Percentiles rank a stretch among this genome's conserved stretches.
These are phyloP conservation scores for Cololabis saira DNA, from an alignment of 2,113 vertebrate species.

Conservation along the genomic window DNA sequence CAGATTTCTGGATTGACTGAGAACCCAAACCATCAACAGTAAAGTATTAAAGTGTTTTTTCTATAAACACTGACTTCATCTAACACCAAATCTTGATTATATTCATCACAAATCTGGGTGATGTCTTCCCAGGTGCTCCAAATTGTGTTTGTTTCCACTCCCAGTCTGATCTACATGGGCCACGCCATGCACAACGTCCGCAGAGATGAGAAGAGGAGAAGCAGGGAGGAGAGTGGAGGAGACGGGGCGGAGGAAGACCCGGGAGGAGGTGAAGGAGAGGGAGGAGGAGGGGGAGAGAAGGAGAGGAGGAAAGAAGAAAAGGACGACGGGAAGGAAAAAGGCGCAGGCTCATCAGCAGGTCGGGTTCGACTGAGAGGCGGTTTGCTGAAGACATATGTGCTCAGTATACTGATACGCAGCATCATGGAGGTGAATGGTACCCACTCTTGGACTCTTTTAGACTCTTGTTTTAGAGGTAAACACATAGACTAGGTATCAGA, in stretches of 20 bases:
- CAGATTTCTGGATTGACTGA: too few relatives aligned
- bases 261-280: conserved; percentile 76
- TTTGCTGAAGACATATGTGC: conserved; percentile 90
- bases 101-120: too few relatives aligned
- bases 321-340: conserved; percentile 66
- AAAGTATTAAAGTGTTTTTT: too few relatives aligned
- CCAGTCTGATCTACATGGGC: conserved; percentile 95
- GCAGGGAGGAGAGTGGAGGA: conserved; percentile 73
- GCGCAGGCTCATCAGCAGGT: conserved; percentile 37
- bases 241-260: conserved; percentile 62
- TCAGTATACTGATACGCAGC: conserved; percentile 92
- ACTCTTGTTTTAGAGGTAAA: too few relatives aligned
- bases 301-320: conserved; percentile 73
- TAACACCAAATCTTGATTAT: too few relatives aligned
- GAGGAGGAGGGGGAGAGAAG: conserved; percentile 55
- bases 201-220: conserved; percentile 89
- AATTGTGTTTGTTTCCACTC: conserved; percentile 97
- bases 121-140: conserved; percentile 85
- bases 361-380: conserved; percentile 84
- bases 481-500: too few relatives aligned
- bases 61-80: too few relatives aligned
- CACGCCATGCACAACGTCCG: conserved; percentile 93
- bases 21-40: too few relatives aligned
- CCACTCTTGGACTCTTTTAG: not conserved
- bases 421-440: conserved; percentile 82